phyloP scores from a whole-genome alignment of 2,888 invertebrate genomes.

The Rhodophaea formosa region DNA sequence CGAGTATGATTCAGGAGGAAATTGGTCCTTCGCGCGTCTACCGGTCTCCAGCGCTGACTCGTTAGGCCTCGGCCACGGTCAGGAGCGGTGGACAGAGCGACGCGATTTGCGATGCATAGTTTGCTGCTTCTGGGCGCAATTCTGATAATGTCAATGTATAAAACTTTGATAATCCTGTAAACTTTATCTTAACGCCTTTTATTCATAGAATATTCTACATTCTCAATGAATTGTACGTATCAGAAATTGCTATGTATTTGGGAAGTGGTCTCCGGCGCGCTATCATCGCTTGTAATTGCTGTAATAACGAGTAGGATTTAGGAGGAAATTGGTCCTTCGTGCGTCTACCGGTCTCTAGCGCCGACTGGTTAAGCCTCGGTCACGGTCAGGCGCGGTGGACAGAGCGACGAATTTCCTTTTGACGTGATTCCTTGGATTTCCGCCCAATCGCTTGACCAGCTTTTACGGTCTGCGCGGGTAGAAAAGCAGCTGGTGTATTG shows the following conservation, averaged over 20 bases:
- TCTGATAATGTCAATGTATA: too few species aligned
- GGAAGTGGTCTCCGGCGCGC: constrained; percentile 31
- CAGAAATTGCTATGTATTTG: constrained; percentile 21
- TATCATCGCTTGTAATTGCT: constrained; percentile 41
- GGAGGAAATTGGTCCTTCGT: constrained; percentile 37
- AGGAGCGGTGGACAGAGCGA: not conserved
- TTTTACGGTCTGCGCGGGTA: too few species aligned
- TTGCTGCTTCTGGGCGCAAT: too few species aligned
- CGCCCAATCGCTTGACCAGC: too few species aligned
- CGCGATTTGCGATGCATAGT: not conserved
- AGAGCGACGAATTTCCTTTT: too few species aligned
- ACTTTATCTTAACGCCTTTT: too few species aligned
- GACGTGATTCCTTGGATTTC: too few species aligned
- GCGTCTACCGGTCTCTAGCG: constrained; percentile 28
- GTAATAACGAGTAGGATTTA: constrained; percentile 38
- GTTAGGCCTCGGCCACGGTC: not conserved
- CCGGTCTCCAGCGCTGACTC: constrained; percentile 26
- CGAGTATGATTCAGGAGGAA: constrained; percentile 38
- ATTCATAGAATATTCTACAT: not conserved
- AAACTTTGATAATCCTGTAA: too few species aligned
- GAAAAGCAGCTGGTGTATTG: too few species aligned
- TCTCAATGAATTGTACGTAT: not conserved
- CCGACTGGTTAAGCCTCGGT: not conserved
- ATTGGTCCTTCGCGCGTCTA: constrained; percentile 33
- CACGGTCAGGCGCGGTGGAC: not conserved